Conservation (phyloP, 2,888 invertebrate genomes). For the Apotomis capreana region DNA sequence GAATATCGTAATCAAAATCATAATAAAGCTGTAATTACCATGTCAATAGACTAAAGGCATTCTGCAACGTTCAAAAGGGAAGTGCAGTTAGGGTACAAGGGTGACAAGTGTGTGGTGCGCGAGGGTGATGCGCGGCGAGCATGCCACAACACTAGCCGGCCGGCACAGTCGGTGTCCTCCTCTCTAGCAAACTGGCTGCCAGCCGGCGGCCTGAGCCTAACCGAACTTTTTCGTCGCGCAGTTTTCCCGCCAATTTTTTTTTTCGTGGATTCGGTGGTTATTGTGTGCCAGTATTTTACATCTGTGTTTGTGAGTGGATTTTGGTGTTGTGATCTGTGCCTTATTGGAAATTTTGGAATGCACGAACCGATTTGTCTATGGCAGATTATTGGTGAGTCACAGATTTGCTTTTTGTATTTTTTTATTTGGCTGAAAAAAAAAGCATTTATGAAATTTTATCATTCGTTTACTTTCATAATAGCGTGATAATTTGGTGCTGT, state of each 20-base stretch:
- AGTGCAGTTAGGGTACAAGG: conserved; percentile 62
- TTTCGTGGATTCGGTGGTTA: conserved; percentile 55
- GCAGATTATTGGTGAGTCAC: conserved; percentile 48
- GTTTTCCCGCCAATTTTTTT: conserved; percentile 70
- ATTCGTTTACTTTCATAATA: too few relatives aligned
- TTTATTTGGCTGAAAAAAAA: neutral
- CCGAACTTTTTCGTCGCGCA: conserved; percentile 73
- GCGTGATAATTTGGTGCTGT: too few relatives aligned
- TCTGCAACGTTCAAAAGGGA: conserved; percentile 48
- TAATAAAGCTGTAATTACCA: conserved; percentile 37
- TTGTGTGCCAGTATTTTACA: conserved; percentile 58
- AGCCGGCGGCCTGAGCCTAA: conserved; percentile 47
- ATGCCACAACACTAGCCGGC: conserved; percentile 56
- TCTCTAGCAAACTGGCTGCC: conserved; percentile 56
- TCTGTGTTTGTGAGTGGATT: conserved; percentile 56
- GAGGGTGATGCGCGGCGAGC: conserved; percentile 70
- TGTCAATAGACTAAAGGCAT: conserved; percentile 39
- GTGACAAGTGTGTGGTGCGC: conserved; percentile 70
- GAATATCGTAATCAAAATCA: conserved; percentile 32
- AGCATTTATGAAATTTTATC: too few relatives aligned
- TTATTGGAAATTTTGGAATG: conserved; percentile 57
- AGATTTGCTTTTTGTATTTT: neutral
- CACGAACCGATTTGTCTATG: conserved; percentile 47
- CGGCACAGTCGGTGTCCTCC: conserved; percentile 68
- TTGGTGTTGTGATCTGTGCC: conserved; percentile 56